Evolutionary conservation across 2,797 vertebrate species (phyloP).

Genomic region (Acanthurus lineatus): DNA sequence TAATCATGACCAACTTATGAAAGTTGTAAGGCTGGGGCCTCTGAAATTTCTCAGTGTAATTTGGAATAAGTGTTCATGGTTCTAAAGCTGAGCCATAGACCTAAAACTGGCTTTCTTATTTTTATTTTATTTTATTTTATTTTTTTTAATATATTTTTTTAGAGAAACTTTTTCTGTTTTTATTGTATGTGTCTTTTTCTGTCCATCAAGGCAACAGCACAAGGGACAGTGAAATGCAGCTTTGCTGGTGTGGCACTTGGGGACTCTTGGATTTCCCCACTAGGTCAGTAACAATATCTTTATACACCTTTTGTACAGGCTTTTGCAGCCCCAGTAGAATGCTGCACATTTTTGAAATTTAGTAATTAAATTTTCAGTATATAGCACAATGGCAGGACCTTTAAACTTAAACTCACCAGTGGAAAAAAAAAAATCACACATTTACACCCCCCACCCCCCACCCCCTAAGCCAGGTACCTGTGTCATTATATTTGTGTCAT

Average conservation of each 20-base stretch:
- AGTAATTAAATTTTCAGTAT: neutral
- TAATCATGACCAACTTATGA: neutral
- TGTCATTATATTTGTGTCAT: neutral
- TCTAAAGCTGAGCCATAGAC: no score
- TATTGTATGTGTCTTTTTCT: neutral
- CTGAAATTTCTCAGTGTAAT: neutral
- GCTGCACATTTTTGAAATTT: neutral
- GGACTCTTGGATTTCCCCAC: constrained; percentile 97
- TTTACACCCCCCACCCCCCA: no score
- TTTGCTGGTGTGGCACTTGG: constrained; percentile 95
- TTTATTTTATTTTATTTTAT: no score
- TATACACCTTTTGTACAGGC: neutral
- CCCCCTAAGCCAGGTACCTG: neutral
- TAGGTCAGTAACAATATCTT: constrained; percentile 84
- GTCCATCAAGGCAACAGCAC: constrained; percentile 85
- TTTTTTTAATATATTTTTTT: no score
- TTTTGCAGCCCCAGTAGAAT: neutral
- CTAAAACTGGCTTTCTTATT: no score
- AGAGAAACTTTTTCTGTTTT: neutral
- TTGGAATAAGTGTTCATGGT: neutral
- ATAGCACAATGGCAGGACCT: neutral
- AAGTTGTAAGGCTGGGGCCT: neutral
- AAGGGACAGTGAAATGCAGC: constrained; percentile 89
- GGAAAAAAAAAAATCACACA: no score
- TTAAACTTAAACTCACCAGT: neutral